phyloP scores from a whole-genome alignment of 2,113 vertebrate genomes.

The Grammomys surdaster region DNA sequence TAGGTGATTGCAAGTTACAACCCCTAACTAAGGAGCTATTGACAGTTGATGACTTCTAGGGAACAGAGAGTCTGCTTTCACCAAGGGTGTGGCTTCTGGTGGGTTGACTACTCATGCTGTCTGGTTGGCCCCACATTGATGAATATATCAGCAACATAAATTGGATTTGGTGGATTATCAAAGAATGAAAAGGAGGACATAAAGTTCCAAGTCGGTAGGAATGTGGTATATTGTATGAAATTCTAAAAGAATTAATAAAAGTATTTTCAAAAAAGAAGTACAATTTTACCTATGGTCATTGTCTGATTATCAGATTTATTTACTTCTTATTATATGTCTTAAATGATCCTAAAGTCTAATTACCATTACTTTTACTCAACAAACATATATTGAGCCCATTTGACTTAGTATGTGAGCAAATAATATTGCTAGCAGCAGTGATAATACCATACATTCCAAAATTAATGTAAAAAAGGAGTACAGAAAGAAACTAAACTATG shows the following conservation, averaged over 20 bases:
- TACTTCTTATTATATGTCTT: slow-evolving; percentile 1
- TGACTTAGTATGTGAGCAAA: not conserved
- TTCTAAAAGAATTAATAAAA: not conserved
- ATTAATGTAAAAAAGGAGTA: not conserved
- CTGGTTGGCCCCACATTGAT: not conserved
- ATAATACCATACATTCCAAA: not conserved
- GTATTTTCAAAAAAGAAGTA: not conserved
- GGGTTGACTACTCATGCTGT: not conserved
- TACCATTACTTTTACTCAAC: not conserved
- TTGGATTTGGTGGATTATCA: not conserved
- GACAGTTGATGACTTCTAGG: not conserved
- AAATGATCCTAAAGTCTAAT: slow-evolving; percentile 9
- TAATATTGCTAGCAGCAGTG: not conserved
- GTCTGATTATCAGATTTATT: not conserved
- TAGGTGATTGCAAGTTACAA: not conserved
- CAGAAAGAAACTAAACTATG: slow-evolving; percentile 37
- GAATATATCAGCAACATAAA: not conserved
- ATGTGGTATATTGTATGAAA: not conserved
- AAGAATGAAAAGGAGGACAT: not conserved
- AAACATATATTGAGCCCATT: not conserved
- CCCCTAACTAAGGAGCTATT: not conserved
- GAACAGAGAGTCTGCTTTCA: not conserved
- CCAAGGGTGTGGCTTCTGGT: not conserved
- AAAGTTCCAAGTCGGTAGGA: not conserved
- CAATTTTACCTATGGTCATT: not conserved